These are phyloP conservation scores for Acleris holmiana DNA, from an alignment of 2,888 invertebrate genomes.

Conservation along the genomic window DNA sequence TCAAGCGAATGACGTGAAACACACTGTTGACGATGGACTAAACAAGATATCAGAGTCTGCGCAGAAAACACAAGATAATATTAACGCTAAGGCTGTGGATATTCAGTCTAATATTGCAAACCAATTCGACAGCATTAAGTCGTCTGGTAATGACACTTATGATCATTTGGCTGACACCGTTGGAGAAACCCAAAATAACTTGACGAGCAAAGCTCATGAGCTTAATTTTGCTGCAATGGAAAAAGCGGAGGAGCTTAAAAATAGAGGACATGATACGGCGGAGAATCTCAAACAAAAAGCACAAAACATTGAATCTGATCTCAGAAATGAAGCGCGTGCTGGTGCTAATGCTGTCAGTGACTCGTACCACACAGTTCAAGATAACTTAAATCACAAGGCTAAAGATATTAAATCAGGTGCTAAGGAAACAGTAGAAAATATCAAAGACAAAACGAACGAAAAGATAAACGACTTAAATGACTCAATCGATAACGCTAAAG, in stretches of 20 bases:
- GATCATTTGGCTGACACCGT: slow-evolving; percentile 65
- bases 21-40: slow-evolving; percentile 53
- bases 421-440: slow-evolving; percentile 57
- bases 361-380: slow-evolving; percentile 53
- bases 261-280: slow-evolving; percentile 56
- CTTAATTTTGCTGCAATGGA: slow-evolving; percentile 71
- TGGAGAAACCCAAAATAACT: slow-evolving; percentile 61
- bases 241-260: slow-evolving; percentile 65
- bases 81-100: slow-evolving; percentile 52
- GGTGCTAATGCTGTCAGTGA: slow-evolving; percentile 62
- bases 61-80: slow-evolving; percentile 53
- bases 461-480: slow-evolving; percentile 62
- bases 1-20: slow-evolving; percentile 51
- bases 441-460: slow-evolving; percentile 58
- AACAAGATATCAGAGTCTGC: slow-evolving; percentile 56
- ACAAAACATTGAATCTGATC: slow-evolving; percentile 55
- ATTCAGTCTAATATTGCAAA: slow-evolving; percentile 53
- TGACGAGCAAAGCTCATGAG: slow-evolving; percentile 68
- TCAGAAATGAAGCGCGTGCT: slow-evolving; percentile 63
- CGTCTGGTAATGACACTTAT: slow-evolving; percentile 57
- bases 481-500: slow-evolving; percentile 61
- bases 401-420: slow-evolving; percentile 58
- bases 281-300: slow-evolving; percentile 56
- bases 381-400: slow-evolving; percentile 56
- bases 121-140: slow-evolving; percentile 56